These are phyloP conservation scores for Cardinalis cardinalis DNA, from an alignment of 2,113 vertebrate species.

Conservation along the genomic window DNA sequence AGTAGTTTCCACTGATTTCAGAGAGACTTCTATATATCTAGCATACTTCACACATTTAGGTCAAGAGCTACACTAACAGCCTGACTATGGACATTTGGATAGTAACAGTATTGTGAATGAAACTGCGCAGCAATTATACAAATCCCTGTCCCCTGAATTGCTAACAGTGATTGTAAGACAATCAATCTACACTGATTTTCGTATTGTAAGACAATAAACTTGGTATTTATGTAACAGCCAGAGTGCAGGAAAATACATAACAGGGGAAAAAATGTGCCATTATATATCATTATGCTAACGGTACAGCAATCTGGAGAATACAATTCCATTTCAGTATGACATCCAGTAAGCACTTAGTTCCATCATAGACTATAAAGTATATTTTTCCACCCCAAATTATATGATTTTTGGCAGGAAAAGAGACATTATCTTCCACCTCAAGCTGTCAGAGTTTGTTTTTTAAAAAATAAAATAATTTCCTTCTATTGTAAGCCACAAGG, in stretches of 20 bases:
- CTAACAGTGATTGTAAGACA: neutral
- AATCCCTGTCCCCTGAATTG: neutral
- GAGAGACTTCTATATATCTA: neutral
- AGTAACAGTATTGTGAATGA: neutral
- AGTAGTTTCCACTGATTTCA: neutral
- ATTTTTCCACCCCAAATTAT: slow-evolving; percentile 5
- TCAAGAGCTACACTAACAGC: neutral
- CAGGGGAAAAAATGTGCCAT: neutral
- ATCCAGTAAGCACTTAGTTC: slow-evolving; percentile 14
- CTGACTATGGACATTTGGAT: neutral
- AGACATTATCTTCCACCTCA: slow-evolving; percentile 1
- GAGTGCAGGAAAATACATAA: neutral
- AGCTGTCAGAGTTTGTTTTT: slow-evolving; percentile 43
- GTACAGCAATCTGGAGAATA: slow-evolving; percentile 35
- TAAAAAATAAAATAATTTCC: slow-evolving; percentile 1
- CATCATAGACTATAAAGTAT: slow-evolving; percentile 14
- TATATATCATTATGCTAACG: slow-evolving; percentile 34
- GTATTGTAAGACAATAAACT: neutral
- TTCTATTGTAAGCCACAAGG: neutral
- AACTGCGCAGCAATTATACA: neutral
- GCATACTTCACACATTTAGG: neutral
- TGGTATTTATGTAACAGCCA: neutral
- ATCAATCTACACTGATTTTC: neutral
- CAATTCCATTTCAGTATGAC: neutral
- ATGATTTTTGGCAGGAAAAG: slow-evolving; percentile 37